Conservation (phyloP, 1,140 invertebrate species). For the Brachionus rubens region DNA sequence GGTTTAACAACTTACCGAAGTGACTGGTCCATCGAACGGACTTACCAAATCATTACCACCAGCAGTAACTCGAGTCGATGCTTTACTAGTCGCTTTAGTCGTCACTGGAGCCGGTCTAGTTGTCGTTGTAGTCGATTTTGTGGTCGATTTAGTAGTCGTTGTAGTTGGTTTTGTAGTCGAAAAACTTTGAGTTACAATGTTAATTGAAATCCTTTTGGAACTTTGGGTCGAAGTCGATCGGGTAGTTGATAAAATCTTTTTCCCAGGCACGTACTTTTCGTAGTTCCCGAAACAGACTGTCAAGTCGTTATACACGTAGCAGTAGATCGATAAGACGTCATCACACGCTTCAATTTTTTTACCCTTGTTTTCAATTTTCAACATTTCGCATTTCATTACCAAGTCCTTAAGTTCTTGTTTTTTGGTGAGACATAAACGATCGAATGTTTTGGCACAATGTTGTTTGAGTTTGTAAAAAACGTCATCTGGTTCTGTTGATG, state of each 20-base stretch:
- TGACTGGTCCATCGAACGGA: constrained; percentile 42
- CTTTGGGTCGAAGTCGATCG: not conserved
- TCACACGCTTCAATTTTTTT: not conserved
- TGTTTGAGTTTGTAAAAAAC: constrained; percentile 32
- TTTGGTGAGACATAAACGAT: constrained; percentile 5
- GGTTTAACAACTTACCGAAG: not conserved
- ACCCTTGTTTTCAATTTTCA: not conserved
- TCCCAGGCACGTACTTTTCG: not conserved
- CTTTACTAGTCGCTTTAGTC: not conserved
- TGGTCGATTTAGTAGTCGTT: not conserved
- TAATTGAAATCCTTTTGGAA: not conserved
- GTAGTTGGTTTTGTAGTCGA: not conserved
- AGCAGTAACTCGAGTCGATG: not conserved
- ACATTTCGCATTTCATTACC: not conserved
- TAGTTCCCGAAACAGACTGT: not conserved
- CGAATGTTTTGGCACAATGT: not conserved
- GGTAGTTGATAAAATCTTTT: not conserved
- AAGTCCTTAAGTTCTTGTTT: not conserved
- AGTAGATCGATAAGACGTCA: constrained; percentile 37
- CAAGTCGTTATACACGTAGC: constrained; percentile 11
- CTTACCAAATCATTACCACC: not conserved
- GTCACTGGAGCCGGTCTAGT: not conserved
- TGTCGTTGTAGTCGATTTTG: not conserved
- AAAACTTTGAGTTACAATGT: not conserved
- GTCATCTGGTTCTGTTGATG: not conserved